phyloP scores from a whole-genome alignment of 1,140 invertebrate species.

The Probaryconus sp. region DNA sequence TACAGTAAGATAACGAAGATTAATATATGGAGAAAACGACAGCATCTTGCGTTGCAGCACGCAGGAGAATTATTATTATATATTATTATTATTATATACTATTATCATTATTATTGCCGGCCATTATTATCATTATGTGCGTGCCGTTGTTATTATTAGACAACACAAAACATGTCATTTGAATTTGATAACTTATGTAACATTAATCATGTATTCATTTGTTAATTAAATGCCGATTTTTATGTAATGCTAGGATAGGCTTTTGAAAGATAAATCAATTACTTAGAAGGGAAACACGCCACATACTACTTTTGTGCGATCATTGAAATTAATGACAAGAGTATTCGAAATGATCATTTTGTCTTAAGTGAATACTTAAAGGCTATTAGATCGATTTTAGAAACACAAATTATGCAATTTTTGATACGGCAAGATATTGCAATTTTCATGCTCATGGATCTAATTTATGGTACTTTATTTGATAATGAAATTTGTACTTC shows the following conservation, averaged over 20 bases:
- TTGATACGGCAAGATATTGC: too few species aligned
- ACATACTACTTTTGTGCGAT: not conserved
- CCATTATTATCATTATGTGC: too few species aligned
- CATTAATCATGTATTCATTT: slow-evolving; percentile 13
- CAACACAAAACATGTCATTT: too few species aligned
- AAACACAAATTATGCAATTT: too few species aligned
- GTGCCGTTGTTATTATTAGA: slow-evolving; percentile 17
- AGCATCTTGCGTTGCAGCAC: slow-evolving; percentile 29
- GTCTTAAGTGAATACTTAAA: too few species aligned
- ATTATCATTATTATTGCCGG: slow-evolving; percentile 24
- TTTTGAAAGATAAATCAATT: slow-evolving; percentile 33
- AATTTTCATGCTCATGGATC: too few species aligned
- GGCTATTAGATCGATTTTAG: too few species aligned
- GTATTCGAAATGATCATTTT: slow-evolving; percentile 3
- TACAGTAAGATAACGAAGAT: slow-evolving; percentile 54
- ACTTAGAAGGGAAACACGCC: not conserved
- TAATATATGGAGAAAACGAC: slow-evolving; percentile 50
- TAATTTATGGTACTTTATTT: too few species aligned
- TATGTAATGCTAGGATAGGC: slow-evolving; percentile 25
- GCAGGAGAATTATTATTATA: slow-evolving; percentile 15
- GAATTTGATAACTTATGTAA: slow-evolving; percentile 40
- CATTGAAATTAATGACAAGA: slow-evolving; percentile 26
- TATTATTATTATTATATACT: slow-evolving; percentile 40
- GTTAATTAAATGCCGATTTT: slow-evolving; percentile 55
- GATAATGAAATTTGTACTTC: too few species aligned